These are phyloP conservation scores for Dryobates pubescens DNA, from an alignment of 2,797 vertebrate genomes.

Conservation along the genomic window DNA sequence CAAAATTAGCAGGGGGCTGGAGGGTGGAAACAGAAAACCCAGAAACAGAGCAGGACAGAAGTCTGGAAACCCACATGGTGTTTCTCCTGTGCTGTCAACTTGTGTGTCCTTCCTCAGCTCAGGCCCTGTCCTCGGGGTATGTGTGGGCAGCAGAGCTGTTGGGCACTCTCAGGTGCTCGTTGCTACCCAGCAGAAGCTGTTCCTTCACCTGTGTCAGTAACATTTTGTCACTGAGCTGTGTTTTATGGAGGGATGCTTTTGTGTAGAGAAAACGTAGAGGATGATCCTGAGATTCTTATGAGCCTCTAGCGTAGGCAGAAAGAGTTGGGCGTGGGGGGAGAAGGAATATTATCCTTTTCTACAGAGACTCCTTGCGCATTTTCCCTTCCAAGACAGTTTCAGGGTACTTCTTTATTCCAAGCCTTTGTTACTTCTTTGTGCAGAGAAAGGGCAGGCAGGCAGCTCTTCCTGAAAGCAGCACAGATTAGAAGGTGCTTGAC, in stretches of 20 bases:
- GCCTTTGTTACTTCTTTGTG: not conserved
- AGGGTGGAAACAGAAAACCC: not conserved
- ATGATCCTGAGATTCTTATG: not conserved
- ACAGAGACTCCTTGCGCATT: not conserved
- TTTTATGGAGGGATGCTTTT: not conserved
- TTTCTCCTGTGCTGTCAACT: not conserved
- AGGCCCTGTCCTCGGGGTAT: not conserved
- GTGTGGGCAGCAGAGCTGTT: rapidly evolving
- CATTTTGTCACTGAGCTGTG: not conserved
- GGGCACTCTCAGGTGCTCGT: not conserved
- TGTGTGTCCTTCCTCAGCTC: not conserved
- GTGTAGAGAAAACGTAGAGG: not conserved
- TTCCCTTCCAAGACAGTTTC: not conserved
- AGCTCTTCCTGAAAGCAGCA: not conserved
- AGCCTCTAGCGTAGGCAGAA: not conserved
- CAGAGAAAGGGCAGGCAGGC: not conserved
- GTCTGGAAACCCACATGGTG: not conserved
- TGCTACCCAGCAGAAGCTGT: not conserved
- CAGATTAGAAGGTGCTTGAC: not conserved
- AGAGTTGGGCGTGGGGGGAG: not conserved
- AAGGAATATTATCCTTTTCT: not conserved
- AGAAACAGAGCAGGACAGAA: not conserved
- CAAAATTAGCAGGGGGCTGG: not conserved
- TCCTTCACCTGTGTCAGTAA: not conserved
- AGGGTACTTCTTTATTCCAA: not conserved